Evolutionary conservation across 2,888 invertebrate species (phyloP), one percentile per base, ranked within the genome.

Genomic region (Clistopyga incitator): DNA sequence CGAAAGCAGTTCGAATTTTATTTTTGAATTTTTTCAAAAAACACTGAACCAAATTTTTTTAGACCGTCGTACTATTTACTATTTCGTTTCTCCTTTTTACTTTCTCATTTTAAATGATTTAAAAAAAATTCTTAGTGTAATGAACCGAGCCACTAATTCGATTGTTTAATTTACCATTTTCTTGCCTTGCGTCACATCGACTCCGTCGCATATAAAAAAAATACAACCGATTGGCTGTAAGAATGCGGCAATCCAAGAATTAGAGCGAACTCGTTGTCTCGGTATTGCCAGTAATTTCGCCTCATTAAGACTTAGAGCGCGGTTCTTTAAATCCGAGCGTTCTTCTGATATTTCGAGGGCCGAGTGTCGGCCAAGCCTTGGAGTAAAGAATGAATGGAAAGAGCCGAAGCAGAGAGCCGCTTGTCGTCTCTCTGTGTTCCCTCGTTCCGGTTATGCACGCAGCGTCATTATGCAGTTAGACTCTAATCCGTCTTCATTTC

Each of bases 401-500:
- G 70, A 82, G 70, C 68, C 61, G 34, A 34, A 38, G 6, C 74
- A 38, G 38, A 64, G 64, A 23, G 50, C 47, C 47, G 59, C 70
- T 42, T 42, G 71, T 56, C 74, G 76, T 68, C 78, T 81, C 76
- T 76, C 81, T 76, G 59, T 72, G 84, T 85, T 81, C 84, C 76
- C 86, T 85, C 86, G 84, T 85, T 83, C 79, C 86, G 84, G 85
- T 85, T 87, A 84, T 85, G 79, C 85, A 84, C 78, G 64, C 20
- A 80, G 84, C 82, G 84, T 81, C 84, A 85, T 85, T 86, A 86
- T 78, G 86, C 84, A 81, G 86, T 88, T 85, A 88, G 79, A 75
- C 78, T 79, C 82, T 81, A 85, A 86, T 87, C 82, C 84, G 77
- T 84, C 82, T 86, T 84, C 78, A 81, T 84, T 78, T 84, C 84